These are phyloP conservation scores for Drosophila diplacantha DNA, from an alignment of 2,888 invertebrate species.

Conservation along the genomic window DNA sequence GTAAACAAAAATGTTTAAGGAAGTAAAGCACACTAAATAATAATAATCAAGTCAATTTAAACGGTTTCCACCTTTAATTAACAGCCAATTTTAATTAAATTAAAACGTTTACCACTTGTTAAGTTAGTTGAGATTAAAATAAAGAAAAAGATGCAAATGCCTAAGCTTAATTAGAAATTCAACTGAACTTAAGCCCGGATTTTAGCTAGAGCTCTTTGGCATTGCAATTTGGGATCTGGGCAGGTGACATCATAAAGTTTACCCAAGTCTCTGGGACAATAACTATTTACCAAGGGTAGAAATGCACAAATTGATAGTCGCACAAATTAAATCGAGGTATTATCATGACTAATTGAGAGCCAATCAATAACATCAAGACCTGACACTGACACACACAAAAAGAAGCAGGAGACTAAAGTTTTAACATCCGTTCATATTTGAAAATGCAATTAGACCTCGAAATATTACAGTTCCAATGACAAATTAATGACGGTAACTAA, in stretches of 20 bases:
- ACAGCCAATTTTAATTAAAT: no score
- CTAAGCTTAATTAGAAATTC: neutral
- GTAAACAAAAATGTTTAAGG: no score
- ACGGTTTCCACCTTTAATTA: no score
- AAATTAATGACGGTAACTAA: constrained; percentile 17
- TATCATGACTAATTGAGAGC: neutral
- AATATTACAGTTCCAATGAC: constrained; percentile 3
- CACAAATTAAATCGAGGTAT: neutral
- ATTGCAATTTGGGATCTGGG: neutral
- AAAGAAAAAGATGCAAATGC: no score
- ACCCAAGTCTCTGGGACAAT: neutral
- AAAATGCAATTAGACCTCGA: constrained; percentile 9
- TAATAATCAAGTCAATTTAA: no score
- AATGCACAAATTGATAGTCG: neutral
- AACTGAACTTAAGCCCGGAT: neutral
- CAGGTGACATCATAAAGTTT: neutral
- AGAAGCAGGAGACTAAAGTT: neutral
- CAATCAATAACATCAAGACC: neutral
- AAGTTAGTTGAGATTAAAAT: no score
- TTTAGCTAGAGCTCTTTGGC: neutral
- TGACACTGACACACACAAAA: neutral
- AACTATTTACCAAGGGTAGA: neutral
- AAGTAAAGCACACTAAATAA: no score
- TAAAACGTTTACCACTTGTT: no score
- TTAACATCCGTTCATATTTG: neutral